phyloP scores from a whole-genome alignment of 1,140 invertebrate species.

The Sinonovacula constricta region DNA sequence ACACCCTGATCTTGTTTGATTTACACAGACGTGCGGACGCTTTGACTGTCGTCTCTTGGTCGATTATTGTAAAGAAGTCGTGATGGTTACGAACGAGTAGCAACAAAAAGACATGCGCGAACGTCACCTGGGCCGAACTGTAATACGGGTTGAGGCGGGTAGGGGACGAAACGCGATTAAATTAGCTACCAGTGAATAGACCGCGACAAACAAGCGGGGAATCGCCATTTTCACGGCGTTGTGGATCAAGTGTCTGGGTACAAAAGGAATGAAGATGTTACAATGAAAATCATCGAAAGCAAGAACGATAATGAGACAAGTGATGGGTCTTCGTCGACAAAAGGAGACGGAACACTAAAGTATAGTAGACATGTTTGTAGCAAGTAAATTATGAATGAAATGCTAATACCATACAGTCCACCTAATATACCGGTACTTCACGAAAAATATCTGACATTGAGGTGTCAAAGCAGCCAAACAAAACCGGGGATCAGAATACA shows the following conservation, averaged over 20 bases:
- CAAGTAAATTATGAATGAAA: no score
- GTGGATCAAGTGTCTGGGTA: constrained; percentile 37
- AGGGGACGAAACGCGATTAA: constrained; percentile 18
- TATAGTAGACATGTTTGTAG: no score
- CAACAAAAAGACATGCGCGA: neutral
- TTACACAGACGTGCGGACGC: constrained; percentile 42
- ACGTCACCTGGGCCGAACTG: constrained; percentile 19
- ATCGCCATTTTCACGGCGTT: constrained; percentile 43
- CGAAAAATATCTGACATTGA: no score
- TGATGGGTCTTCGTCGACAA: neutral
- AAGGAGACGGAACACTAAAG: no score
- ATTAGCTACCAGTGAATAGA: constrained; percentile 33
- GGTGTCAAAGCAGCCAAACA: no score
- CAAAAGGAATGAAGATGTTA: constrained; percentile 46
- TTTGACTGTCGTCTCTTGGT: constrained; percentile 27
- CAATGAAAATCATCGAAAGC: constrained; percentile 31
- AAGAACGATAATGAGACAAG: constrained; percentile 4
- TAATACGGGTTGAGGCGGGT: constrained; percentile 44
- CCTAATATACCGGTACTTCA: no score
- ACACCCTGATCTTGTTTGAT: constrained; percentile 42
- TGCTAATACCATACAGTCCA: no score
- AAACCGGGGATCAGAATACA: no score
- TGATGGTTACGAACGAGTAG: neutral
- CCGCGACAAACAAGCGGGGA: constrained; percentile 9
- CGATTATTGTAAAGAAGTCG: neutral